Conservation (phyloP, 1,140 invertebrate genomes). For the Papilio xuthus region DNA sequence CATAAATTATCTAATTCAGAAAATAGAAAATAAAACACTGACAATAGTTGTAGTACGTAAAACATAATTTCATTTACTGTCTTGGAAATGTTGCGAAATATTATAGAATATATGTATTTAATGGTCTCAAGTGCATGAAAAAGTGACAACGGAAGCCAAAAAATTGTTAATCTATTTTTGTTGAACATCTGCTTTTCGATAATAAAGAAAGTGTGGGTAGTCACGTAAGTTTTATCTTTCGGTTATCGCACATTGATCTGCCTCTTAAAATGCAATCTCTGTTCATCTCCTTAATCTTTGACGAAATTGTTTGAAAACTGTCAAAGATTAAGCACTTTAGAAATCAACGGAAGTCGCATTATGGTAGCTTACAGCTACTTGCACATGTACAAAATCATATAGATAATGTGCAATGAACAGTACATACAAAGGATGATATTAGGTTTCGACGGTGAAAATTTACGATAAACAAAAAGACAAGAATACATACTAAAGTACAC, state of each 20-base stretch:
- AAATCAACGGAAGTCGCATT: not conserved
- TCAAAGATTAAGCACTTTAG: not conserved
- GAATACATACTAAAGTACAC: too few relatives aligned
- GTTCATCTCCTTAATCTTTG: not conserved
- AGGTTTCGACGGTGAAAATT: too few relatives aligned
- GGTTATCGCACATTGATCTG: not conserved
- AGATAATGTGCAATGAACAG: too few relatives aligned
- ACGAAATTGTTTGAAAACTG: not conserved
- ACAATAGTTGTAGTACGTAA: too few relatives aligned
- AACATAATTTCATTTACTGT: too few relatives aligned
- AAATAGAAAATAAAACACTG: too few relatives aligned
- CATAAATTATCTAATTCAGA: too few relatives aligned
- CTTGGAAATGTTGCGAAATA: too few relatives aligned
- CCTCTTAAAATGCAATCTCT: constrained; percentile 9
- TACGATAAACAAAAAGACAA: too few relatives aligned
- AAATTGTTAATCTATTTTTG: not conserved
- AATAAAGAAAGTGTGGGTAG: not conserved
- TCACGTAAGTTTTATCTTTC: constrained; percentile 3
- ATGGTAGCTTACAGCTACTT: not conserved
- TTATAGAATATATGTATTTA: too few relatives aligned
- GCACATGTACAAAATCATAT: not conserved
- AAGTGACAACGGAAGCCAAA: not conserved
- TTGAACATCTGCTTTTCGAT: not conserved
- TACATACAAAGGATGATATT: too few relatives aligned
- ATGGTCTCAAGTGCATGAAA: too few relatives aligned